Evolutionary conservation across 2,888 invertebrate species (phyloP), one percentile per base, ranked within the genome.

Genomic region (Opisthograptis luteolata): DNA sequence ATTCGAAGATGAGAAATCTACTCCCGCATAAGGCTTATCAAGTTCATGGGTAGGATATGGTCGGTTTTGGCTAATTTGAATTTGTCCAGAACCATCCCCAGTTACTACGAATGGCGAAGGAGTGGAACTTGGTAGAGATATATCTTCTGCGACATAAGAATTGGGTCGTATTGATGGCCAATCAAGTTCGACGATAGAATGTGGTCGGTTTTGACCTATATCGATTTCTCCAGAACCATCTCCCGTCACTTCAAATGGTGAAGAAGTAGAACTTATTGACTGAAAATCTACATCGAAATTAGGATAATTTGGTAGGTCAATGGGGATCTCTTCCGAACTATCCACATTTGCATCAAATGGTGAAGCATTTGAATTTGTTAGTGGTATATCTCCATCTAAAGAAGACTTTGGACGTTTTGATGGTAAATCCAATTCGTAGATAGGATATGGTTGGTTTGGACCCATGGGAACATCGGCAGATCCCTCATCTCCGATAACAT

Each of bases 1-100:
- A 27, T 13, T 13, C 12, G 6, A 13, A 2, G 27, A 13, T 28
- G 13, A 5, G 12, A 7, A 2, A 28, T n/a, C n/a, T n/a, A n/a
- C n/a, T n/a, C n/a, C n/a, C n/a, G n/a, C n/a, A n/a, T n/a, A n/a
- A n/a, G n/a, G n/a, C n/a, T n/a, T n/a, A n/a, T n/a, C n/a, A n/a
- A n/a, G n/a, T n/a, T n/a, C n/a, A n/a, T n/a, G n/a, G n/a, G n/a
- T n/a, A n/a, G n/a, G n/a, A n/a, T n/a, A n/a, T n/a, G 27, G 28
- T 10, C 5, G 10, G 10, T 14, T 3, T 27, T 5, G 8, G 2
- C 6, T 22, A 30, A 36, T 8, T 14, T 15, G 12, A 17, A 36
- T 12, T 14, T 44, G 28, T 22, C 13, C 15, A 13, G 27, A 43
- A 27, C 19, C 14, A 13, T 43, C 43, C 2, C 17, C 27, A 10